Base-by-base conservation (phyloP, 2,888 invertebrate genomes). In the Lasioglossum figueresi region DNA sequence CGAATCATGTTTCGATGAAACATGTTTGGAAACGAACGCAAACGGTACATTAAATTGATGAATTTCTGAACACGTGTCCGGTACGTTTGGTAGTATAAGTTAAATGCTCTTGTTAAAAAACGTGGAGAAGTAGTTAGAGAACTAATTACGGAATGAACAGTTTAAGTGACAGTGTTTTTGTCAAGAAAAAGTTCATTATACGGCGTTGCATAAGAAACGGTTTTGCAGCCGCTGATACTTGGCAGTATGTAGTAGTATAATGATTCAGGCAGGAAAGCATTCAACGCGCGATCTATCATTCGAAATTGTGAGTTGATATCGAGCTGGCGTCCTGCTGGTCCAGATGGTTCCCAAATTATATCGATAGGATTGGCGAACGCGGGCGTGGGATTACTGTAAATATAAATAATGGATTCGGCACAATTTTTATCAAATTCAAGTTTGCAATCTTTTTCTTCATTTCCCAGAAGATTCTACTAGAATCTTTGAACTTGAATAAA, bases 291-390 rank as follows among this genome's bases (percentile, higher is more conserved):
- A 23, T 56, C 37, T 34, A 56, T 14, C 56, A 74, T 74, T 74
- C 23, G 16, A 31, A 37, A 56, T 14, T 6, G 4, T 8, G 6
- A 14, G 56, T 34, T n/a, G 56, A 74, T 56, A 16, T 56, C 37
- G n/a, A 74, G 56, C 37, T 48, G 37, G 5, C 56, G 37, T 40
- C 74, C 74, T 12, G 34, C 37, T 40, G 2, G 16, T 34, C 74
- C 74, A 74, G 74, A 74, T 37, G 74, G 74, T 6, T 59, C 56
- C 74, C 74, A 74, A n/a, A 56, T 23, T 16, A 34, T 6, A 27
- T 63, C 31, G 31, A 63, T 31, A 10, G 63, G 63, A 31, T 63
- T 63, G 31, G 14, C 5, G 16, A 16, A 16, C 3, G 6, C 14
- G 2, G 63, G 63, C 6, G 63, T 63, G 6, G 63, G 63, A 6